Evolutionary conservation across 2,113 vertebrate genomes (phyloP).

Genomic region (Eurypyga helias): DNA sequence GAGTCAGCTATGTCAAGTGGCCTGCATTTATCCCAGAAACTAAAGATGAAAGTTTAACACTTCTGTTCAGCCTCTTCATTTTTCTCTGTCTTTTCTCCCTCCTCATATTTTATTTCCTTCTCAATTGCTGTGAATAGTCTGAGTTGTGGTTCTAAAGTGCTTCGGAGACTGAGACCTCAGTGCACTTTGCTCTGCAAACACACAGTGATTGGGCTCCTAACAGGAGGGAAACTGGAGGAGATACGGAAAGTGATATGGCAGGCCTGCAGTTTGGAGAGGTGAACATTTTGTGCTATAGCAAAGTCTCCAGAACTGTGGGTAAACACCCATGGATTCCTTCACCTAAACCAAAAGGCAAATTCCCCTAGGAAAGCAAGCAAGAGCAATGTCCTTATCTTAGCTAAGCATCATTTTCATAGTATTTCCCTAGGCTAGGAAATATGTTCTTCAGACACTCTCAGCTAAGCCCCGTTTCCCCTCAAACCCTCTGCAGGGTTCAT

Average conservation of each 20-base stretch:
- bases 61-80: not conserved
- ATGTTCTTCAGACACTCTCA: not conserved
- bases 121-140: not conserved
- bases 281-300: not conserved
- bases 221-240: not conserved
- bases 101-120: not conserved
- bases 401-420: not conserved
- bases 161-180: not conserved
- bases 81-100: not conserved
- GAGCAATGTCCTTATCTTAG: not conserved
- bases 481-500: not conserved
- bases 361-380: not conserved
- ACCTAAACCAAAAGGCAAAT: not conserved
- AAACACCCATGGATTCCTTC: not conserved
- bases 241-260: not conserved
- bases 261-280: not conserved
- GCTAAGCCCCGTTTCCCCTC: not conserved
- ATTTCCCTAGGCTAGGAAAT: not conserved
- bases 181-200: not conserved
- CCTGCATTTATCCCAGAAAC: not conserved
- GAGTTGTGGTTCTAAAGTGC: not conserved
- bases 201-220: not conserved
- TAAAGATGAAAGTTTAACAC: not conserved
- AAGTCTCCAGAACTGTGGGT: not conserved
- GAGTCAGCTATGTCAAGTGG: not conserved